Conservation (phyloP, 1,140 invertebrate species). For the Pemphigus obesinymphae region DNA sequence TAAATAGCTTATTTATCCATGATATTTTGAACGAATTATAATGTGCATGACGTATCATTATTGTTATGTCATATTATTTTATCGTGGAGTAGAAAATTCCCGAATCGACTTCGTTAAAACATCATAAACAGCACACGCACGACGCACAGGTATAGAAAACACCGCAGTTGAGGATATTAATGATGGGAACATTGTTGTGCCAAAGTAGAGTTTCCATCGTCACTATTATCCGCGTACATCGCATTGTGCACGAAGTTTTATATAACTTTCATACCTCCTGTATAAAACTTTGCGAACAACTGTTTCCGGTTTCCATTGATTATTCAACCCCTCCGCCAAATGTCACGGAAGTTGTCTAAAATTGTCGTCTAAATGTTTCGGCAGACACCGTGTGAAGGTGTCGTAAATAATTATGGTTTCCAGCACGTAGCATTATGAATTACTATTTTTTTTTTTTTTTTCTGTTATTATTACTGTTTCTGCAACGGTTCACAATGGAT, state of each 20-base stretch:
- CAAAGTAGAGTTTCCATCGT: constrained; percentile 6
- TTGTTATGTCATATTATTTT: no score
- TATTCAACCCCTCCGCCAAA: background rate
- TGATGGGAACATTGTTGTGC: background rate
- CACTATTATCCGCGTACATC: background rate
- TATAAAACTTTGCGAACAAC: background rate
- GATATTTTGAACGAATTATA: no score
- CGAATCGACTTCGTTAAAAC: no score
- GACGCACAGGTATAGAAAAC: no score
- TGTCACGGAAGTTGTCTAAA: background rate
- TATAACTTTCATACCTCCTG: background rate
- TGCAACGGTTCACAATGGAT: no score
- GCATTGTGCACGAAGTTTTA: background rate
- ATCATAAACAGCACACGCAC: no score
- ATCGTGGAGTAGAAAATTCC: no score
- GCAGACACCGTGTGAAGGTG: background rate
- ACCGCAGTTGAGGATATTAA: no score
- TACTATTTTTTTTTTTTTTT: background rate
- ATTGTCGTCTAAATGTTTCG: background rate
- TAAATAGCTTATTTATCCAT: no score
- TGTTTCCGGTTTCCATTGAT: background rate
- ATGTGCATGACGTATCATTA: no score
- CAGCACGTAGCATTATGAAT: background rate
- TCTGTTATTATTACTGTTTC: no score
- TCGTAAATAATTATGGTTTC: background rate